Evolutionary conservation across 2,888 invertebrate species (phyloP), one percentile per base, ranked within the genome.

Genomic region (Leptogaster cylindrica): DNA sequence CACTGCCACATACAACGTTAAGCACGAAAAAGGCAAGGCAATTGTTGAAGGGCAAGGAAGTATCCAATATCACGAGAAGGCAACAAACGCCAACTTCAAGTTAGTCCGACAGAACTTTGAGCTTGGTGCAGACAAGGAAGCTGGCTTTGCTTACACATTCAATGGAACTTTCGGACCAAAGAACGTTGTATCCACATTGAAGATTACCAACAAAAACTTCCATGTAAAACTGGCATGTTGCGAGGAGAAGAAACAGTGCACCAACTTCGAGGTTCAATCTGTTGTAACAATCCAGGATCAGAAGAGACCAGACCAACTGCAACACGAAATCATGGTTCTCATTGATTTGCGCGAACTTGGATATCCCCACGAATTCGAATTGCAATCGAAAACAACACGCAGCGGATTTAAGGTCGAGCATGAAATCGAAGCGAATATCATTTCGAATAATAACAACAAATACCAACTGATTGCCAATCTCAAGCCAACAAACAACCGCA

Each of bases 171-270:
- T 91, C 55, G 91, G 90, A 1, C 86, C 86, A 1, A 86, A 87
- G 70, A 90, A 88, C 71, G 84, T 89, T 66, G 88, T 89, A 3
- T 86, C 88, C 0, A 90, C 90, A 73, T 80, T 88, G 1, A 89
- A 90, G 72, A 76, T 88, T 55, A 89, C 91, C 41, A 88, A 89
- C 79, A 84, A 89, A 70, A 89, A 90, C 72, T 87, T 90, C 77
- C 87, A 89, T 74, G 83, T 86, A 50, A 86, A 88, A 10, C 84
- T 88, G 71, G 88, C 90, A 8, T 88, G 89, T 77, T 92, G 92
- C 77, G 90, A 91, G 72, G 89, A 90, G 76, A 90, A 89, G 81
- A 89, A 89, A 69, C 88, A 91, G 72, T 92, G 92, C 75, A 89
- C 89, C 0, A 87, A 90, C 74, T 84, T 89, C 18, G 90, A 91